phyloP scores from a whole-genome alignment of 2,113 vertebrate species.

The Mesocricetus auratus region DNA sequence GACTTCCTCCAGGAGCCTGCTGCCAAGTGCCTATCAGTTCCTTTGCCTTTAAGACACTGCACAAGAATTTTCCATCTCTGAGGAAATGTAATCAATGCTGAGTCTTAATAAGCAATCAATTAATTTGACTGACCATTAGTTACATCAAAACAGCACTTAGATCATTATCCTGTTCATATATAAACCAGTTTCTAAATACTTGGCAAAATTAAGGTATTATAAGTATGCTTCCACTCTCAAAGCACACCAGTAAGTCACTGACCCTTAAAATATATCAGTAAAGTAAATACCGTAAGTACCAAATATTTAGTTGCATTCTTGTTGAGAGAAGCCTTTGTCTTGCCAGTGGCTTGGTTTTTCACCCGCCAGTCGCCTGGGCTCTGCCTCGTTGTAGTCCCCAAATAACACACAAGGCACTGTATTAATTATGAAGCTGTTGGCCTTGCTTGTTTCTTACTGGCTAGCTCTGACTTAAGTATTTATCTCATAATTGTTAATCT shows the following conservation, averaged over 20 bases:
- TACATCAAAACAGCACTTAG: background rate
- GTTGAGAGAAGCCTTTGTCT: too few species aligned
- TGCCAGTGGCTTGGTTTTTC: too few species aligned
- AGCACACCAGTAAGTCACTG: slow-evolving; percentile 1
- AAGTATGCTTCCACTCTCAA: background rate
- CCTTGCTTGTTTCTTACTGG: too few species aligned
- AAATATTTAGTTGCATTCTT: slow-evolving; percentile 10
- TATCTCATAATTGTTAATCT: too few species aligned
- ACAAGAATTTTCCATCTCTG: background rate
- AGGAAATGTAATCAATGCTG: background rate
- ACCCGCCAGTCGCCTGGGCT: too few species aligned
- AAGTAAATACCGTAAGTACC: background rate
- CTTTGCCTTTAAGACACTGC: background rate
- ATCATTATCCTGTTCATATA: slow-evolving; percentile 6
- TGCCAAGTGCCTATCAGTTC: background rate
- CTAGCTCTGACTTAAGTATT: too few species aligned
- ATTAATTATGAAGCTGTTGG: too few species aligned
- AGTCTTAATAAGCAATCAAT: slow-evolving; percentile 44
- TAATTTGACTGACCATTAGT: slow-evolving; percentile 10
- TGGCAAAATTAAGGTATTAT: background rate
- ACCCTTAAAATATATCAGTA: background rate
- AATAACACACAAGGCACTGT: too few species aligned
- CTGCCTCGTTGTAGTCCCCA: too few species aligned
- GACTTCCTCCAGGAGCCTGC: background rate
- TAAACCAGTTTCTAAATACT: slow-evolving; percentile 15